Base-by-base conservation (phyloP, 1,140 invertebrate genomes). In the Lepidotrigona ventralis region DNA sequence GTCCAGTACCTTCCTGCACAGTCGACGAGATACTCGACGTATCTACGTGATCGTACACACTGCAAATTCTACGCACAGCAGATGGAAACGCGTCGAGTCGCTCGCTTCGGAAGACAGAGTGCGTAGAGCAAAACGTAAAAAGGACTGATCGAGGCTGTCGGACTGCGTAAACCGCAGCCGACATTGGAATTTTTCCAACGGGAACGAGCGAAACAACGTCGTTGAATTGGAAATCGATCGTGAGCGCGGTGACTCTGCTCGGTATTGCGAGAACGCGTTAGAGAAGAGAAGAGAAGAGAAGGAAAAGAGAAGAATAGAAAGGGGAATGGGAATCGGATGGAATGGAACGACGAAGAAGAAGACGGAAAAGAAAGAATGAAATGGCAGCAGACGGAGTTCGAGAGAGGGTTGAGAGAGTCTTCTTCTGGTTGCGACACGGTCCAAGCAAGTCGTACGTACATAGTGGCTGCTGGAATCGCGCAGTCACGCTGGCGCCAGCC, bases 401-500 rank as follows among this genome's bases (percentile, higher is more conserved):
- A 1, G 39, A 23, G 15, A 64, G 29, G 56, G 11, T 56, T 29
- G 70, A 79, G 33, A 33, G 33, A 33, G n/a, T n/a, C n/a, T n/a
- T 33, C 33, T 33, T 19, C 26, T 21, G 46, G 6, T 6, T 29
- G 46, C 80, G 26, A 51, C n/a, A 11, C 63, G 72, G 53, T 82
- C 23, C 53, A 26, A 51, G 75, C 8, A 46, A 46, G 39, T 46
- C 39, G 8, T 46, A 46, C 33, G 33, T 39, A 46, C 8, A 8
- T 69, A 46, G n/a, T 33, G 33, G 33, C 33, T 33, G 33, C 60
- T 77, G 51, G 74, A 78, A 77, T 78, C 66, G 76, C 66, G 56
- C 74, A 83, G 81, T 83, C 81, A 71, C 39, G 66, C 66, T 83
- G 81, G 81, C 81, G 75, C 81, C 81, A 70, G 54, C 29, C 54